Conservation (phyloP, 2,113 vertebrate genomes). For the Heterotis niloticus region DNA sequence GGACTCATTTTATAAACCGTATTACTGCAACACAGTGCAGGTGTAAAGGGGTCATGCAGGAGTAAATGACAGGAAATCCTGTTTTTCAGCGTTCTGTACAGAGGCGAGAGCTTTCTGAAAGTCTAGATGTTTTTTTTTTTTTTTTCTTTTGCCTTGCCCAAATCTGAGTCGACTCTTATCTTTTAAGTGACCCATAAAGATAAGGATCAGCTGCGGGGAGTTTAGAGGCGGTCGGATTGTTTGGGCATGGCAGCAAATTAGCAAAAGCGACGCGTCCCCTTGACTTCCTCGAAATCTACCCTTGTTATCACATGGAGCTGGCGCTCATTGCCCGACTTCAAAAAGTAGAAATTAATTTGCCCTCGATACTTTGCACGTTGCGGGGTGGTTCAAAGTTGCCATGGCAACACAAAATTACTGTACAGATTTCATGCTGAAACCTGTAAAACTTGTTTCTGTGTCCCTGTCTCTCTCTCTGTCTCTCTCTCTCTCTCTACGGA, state of each 20-base stretch:
- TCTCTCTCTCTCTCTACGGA: neutral
- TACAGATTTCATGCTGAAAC: constrained; percentile 18
- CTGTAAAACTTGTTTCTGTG: constrained; percentile 20
- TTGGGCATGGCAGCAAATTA: neutral
- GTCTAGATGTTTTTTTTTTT: neutral
- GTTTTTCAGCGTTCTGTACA: neutral
- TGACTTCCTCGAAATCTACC: neutral
- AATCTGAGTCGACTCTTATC: neutral
- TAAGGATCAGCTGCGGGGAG: neutral
- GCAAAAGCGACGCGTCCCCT: neutral
- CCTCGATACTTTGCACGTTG: neutral
- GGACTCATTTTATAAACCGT: neutral
- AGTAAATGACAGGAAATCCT: constrained; percentile 16
- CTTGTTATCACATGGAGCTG: neutral
- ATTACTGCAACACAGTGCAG: neutral
- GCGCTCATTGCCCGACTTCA: constrained; percentile 21
- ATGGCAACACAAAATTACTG: constrained; percentile 25
- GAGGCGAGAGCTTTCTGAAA: neutral
- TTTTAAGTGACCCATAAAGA: constrained; percentile 22
- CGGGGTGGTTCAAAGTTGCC: constrained; percentile 16
- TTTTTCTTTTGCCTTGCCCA: neutral
- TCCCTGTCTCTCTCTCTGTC: neutral
- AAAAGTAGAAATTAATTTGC: constrained; percentile 7
- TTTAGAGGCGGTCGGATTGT: neutral
- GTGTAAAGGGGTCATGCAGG: neutral